Percentiles rank a stretch among this genome's conserved stretches.
Conservation (phyloP, 2,113 vertebrate genomes). For the Engraulis encrasicolus region DNA sequence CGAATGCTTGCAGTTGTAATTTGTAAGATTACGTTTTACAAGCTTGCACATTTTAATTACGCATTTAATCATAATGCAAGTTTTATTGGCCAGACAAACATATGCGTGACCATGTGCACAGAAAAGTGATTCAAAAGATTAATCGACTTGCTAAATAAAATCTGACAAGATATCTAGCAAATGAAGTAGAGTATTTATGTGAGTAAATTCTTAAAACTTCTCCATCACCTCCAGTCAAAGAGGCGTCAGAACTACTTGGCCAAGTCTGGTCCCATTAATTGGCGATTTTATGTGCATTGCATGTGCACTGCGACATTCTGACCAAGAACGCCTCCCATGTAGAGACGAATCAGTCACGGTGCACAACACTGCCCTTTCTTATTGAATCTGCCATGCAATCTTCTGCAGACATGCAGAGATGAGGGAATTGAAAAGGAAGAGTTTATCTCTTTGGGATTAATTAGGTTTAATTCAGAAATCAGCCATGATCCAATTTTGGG, state of each 20-base stretch:
- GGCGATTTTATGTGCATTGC: background rate
- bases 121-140: background rate
- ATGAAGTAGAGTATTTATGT: background rate
- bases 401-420: background rate
- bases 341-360: background rate
- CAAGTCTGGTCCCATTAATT: background rate
- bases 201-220: background rate
- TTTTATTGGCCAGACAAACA: background rate
- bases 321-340: background rate
- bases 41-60: background rate
- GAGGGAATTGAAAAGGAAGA: background rate
- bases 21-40: background rate
- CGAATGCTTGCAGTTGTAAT: background rate
- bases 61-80: background rate
- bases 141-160: background rate
- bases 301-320: background rate
- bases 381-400: constrained; percentile 1
- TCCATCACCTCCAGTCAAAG: background rate
- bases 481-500: constrained; percentile 20
- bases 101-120: background rate
- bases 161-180: background rate
- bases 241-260: background rate
- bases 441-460: background rate
- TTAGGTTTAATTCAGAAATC: constrained; percentile 16
- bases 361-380: background rate